These are phyloP conservation scores for Norana najaformis DNA, from an alignment of 2,888 invertebrate species.

Conservation along the genomic window DNA sequence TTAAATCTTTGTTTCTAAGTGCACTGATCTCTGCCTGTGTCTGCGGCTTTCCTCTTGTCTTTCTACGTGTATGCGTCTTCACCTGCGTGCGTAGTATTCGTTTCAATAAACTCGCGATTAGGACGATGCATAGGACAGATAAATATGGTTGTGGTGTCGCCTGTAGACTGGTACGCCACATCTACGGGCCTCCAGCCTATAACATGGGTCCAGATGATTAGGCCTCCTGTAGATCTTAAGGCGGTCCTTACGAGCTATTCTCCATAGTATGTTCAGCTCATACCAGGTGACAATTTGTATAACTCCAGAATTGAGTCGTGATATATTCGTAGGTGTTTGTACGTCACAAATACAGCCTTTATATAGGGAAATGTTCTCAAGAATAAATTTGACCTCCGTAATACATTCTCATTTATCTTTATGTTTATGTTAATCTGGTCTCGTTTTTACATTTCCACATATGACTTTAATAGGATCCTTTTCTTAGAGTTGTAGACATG, in stretches of 20 bases:
- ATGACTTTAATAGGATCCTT: background rate
- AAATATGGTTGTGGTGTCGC: background rate
- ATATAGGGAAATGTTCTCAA: background rate
- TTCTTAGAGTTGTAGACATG: background rate
- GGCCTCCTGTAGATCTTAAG: background rate
- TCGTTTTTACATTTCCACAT: background rate
- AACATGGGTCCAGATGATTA: background rate
- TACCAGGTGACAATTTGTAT: background rate
- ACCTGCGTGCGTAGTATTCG: background rate
- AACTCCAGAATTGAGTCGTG: background rate
- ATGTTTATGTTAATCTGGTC: background rate
- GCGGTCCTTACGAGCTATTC: background rate
- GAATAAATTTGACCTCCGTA: background rate
- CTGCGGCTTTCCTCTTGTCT: background rate
- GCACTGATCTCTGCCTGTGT: background rate
- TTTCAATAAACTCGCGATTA: background rate
- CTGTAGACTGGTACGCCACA: background rate
- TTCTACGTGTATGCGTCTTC: background rate
- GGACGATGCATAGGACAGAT: background rate
- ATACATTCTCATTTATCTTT: no score
- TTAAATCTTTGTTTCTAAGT: background rate
- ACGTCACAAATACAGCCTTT: background rate
- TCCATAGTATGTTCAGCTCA: background rate
- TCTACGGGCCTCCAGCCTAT: background rate
- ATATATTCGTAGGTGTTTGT: background rate